These are phyloP conservation scores for Phalacrocorax carbo DNA, from an alignment of 2,113 vertebrate species.

Conservation along the genomic window DNA sequence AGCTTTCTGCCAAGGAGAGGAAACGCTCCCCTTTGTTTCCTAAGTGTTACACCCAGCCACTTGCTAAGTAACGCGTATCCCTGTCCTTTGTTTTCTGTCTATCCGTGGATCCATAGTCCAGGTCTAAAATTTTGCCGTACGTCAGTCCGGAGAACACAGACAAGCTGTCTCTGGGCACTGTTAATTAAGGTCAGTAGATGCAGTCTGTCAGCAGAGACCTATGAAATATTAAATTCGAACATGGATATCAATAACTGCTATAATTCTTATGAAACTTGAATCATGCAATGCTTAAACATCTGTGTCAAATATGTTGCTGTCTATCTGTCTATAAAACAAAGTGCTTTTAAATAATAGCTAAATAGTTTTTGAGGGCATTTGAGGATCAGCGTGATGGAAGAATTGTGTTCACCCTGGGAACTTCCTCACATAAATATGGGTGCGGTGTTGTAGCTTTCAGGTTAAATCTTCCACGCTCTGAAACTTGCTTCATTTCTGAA, in stretches of 20 bases:
- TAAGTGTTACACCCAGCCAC: background rate
- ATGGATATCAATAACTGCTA: background rate
- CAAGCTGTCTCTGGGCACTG: conserved; percentile 10
- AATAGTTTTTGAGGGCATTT: background rate
- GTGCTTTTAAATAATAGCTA: background rate
- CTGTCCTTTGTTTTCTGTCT: background rate
- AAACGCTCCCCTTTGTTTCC: background rate
- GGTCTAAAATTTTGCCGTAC: background rate
- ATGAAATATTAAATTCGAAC: conserved; percentile 28
- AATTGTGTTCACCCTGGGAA: background rate
- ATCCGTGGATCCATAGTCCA: background rate
- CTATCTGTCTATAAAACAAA: background rate
- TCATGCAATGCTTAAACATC: background rate
- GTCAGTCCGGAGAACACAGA: background rate
- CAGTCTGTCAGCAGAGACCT: conserved; percentile 32
- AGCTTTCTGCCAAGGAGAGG: background rate
- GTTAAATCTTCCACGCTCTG: background rate
- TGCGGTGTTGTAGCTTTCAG: background rate
- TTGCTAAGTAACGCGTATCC: background rate
- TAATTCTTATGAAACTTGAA: background rate
- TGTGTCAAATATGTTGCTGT: background rate
- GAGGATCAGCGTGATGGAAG: background rate
- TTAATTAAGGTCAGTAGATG: conserved; percentile 61
- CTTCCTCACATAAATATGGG: background rate
- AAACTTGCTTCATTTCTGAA: background rate